A percentile compares a stretch with the other conserved stretches of the same genome.
phyloP scores from a whole-genome alignment of 2,797 vertebrate genomes.

The Atherinosoma microstoma region DNA sequence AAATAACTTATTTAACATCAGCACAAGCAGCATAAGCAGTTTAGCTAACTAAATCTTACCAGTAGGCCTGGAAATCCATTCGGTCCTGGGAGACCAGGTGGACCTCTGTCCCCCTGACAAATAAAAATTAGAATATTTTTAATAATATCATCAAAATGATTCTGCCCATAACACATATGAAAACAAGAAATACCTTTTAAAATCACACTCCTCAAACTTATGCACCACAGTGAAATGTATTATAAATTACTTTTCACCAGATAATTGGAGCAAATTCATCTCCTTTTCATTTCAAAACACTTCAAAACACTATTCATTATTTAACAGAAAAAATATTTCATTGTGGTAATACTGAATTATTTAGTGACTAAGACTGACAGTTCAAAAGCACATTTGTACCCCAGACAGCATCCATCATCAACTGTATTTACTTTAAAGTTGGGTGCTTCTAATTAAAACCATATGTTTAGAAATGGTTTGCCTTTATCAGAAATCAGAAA shows the following conservation, averaged over 20 bases:
- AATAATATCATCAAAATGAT: background rate
- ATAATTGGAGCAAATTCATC: background rate
- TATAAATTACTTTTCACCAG: background rate
- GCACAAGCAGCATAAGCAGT: too few species aligned
- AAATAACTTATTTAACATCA: too few species aligned
- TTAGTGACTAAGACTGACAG: background rate
- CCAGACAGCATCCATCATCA: background rate
- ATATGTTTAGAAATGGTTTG: background rate
- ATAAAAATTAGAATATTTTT: background rate
- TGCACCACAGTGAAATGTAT: background rate
- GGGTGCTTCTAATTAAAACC: constrained; percentile 12
- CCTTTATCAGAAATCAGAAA: background rate
- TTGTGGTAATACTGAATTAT: background rate
- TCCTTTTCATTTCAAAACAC: background rate
- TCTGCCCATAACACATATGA: too few species aligned
- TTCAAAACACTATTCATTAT: background rate
- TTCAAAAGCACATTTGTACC: background rate
- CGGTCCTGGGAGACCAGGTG: constrained; percentile 82
- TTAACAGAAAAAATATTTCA: background rate
- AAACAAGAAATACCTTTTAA: background rate
- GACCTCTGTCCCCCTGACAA: constrained; percentile 88
- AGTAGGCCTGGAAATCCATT: constrained; percentile 85
- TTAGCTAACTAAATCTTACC: constrained; percentile 77
- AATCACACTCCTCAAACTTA: too few species aligned
- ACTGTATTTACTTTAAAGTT: background rate